Evolutionary conservation across 1,140 invertebrate genomes (phyloP).

Genomic region (Leptonema lineaticorne): DNA sequence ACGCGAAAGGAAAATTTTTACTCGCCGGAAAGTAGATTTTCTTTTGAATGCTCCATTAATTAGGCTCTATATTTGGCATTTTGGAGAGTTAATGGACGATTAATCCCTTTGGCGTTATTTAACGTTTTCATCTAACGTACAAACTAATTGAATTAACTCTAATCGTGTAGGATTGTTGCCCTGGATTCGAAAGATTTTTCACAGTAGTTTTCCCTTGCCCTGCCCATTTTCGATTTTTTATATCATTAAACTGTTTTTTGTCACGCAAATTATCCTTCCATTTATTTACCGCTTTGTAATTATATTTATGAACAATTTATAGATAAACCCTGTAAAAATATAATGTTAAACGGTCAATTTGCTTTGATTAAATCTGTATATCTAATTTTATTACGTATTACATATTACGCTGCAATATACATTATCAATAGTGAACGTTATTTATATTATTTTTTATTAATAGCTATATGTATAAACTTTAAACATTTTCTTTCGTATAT

Average conservation of each 20-base stretch:
- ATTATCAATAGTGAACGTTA: too few species aligned
- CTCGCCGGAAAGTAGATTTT: not conserved
- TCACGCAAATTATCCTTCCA: not conserved
- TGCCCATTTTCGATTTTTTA: too few species aligned
- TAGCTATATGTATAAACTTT: too few species aligned
- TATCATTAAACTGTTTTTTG: not conserved
- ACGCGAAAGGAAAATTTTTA: slow-evolving; percentile 3
- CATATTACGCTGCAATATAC: not conserved
- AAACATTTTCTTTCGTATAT: too few species aligned
- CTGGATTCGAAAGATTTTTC: not conserved
- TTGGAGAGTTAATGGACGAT: not conserved
- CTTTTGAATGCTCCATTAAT: slow-evolving; percentile 2
- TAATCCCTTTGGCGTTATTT: not conserved
- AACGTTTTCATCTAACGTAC: not conserved
- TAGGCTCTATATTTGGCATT: not conserved
- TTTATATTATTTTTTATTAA: too few species aligned
- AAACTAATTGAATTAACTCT: slow-evolving; percentile 1
- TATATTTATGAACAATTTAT: too few species aligned
- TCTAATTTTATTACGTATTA: not conserved
- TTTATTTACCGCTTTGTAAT: not conserved
- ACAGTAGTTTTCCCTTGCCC: not conserved
- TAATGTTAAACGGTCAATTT: not conserved
- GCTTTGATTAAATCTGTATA: not conserved
- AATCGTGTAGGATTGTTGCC: not conserved
- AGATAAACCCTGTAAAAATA: not conserved